A percentile compares a stretch with the other conserved stretches of the same genome.
These are phyloP conservation scores for Drosophila pseudotalamancana DNA, from an alignment of 2,888 invertebrate species.

Conservation along the genomic window DNA sequence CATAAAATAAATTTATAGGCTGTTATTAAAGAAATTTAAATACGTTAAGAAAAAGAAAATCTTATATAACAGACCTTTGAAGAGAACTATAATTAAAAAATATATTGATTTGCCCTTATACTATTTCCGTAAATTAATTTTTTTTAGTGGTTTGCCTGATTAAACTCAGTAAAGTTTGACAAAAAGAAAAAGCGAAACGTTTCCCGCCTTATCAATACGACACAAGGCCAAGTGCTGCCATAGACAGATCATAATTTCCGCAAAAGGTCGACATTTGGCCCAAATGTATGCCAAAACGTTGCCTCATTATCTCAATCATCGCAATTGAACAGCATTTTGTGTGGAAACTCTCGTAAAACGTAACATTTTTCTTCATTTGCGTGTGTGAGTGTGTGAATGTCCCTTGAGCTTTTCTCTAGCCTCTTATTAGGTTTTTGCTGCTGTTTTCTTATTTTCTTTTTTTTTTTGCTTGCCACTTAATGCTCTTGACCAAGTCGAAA, in stretches of 20 bases:
- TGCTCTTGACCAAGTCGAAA: conserved; percentile 57
- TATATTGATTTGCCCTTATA: no score
- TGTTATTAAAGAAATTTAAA: not conserved
- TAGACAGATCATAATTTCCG: conserved; percentile 71
- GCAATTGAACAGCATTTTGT: conserved; percentile 71
- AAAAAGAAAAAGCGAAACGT: conserved; percentile 6
- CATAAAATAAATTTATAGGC: not conserved
- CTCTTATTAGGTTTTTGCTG: conserved; percentile 14
- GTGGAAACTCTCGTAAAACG: conserved; percentile 71
- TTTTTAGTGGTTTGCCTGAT: conserved; percentile 31
- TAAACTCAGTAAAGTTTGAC: conserved; percentile 41
- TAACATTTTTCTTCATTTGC: conserved; percentile 27
- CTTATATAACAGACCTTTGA: no score
- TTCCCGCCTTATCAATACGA: conserved; percentile 25
- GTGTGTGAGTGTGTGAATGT: conserved; percentile 18
- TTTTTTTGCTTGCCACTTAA: conserved; percentile 50
- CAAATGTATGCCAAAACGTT: conserved; percentile 50
- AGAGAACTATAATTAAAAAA: no score
- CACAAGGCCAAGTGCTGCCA: conserved; percentile 24
- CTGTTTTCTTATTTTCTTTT: conserved; percentile 2
- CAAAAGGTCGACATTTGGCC: conserved; percentile 54
- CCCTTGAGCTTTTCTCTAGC: conserved; percentile 24
- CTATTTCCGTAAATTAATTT: no score
- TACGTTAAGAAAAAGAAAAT: no score
- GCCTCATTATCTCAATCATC: conserved; percentile 75